Conservation (phyloP, 1,140 invertebrate species). For the Melipona quadrifasciata region DNA sequence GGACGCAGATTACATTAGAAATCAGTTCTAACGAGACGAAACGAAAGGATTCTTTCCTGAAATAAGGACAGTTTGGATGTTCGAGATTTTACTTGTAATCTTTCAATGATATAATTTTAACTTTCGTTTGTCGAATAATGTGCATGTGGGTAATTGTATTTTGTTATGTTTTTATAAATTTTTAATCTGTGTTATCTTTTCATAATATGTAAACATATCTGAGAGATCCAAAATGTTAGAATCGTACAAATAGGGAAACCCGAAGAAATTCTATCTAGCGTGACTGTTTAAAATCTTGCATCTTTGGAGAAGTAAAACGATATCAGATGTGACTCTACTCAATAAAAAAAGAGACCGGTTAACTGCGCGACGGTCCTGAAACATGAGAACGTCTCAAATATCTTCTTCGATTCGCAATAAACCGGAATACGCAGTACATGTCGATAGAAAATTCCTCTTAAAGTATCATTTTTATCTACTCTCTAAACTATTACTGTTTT, state of each 20-base stretch:
- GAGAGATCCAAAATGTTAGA: background rate
- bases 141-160: too few species aligned
- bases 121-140: too few species aligned
- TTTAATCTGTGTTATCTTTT: background rate
- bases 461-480: background rate
- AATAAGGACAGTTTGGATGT: too few species aligned
- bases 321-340: background rate
- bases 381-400: slow-evolving; percentile 19
- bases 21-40: slow-evolving; percentile 13
- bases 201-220: background rate
- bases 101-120: too few species aligned
- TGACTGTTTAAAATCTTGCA: background rate
- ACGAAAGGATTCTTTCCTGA: background rate
- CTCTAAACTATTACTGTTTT: background rate
- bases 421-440: background rate
- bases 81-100: background rate
- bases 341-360: background rate
- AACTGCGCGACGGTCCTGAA: background rate
- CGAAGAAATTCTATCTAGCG: background rate
- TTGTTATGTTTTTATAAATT: background rate
- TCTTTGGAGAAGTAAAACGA: background rate
- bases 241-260: background rate
- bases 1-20: too few species aligned
- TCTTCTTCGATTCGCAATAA: slow-evolving; percentile 11
- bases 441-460: background rate